Base-by-base conservation (phyloP, 2,797 vertebrate species). In the Pseudopleuronectes americanus region DNA sequence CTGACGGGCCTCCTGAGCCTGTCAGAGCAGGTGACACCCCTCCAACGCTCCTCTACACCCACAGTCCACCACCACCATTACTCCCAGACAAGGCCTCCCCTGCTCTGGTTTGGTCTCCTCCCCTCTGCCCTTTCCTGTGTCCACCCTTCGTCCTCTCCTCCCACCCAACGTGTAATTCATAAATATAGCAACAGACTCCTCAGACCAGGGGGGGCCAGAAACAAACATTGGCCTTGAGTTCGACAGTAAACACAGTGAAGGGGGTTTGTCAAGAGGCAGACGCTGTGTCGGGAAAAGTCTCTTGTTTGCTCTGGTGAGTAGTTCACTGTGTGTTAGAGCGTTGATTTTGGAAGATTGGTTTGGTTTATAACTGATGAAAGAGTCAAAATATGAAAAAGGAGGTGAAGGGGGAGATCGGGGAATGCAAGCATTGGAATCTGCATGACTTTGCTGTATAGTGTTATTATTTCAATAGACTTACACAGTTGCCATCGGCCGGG, bases 161-260 rank as follows among this genome's bases (percentile, higher is more conserved):
- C 78, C 74, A 68, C 83, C 68, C 55, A 28, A 59, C 3, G n/a
- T 65, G 68, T 26, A 58, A 49, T 57, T 51, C 77, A 5, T 19
- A 85, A 87, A 92, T 91, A 92, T 92, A 93, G 90, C 71, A 76
- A 31, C 84, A 85, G 82, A 82, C 83, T 83, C 81, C 86, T 84
- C 77, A 74, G 65, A 64, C 17, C 43, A 72, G 81, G 78, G 72
- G 63, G 82, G 76, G 56, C n/a, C 71, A 84, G 81, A 84, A 57
- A 81, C 68, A 83, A 81, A 80, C 77, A 81, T 19, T 71, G 76
- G 81, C 79, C 86, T 80, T 58, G 57, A 76, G 63, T 74, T 60
- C 1, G 64, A 68, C 85, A 59, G 83, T 86, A 86, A 90, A 90
- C 79, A 68, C 51, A 58, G 7, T 43, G 56, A 49, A 84, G 68